Base-by-base conservation (phyloP, 2,888 invertebrate genomes). In the Galerucella pusilla region DNA sequence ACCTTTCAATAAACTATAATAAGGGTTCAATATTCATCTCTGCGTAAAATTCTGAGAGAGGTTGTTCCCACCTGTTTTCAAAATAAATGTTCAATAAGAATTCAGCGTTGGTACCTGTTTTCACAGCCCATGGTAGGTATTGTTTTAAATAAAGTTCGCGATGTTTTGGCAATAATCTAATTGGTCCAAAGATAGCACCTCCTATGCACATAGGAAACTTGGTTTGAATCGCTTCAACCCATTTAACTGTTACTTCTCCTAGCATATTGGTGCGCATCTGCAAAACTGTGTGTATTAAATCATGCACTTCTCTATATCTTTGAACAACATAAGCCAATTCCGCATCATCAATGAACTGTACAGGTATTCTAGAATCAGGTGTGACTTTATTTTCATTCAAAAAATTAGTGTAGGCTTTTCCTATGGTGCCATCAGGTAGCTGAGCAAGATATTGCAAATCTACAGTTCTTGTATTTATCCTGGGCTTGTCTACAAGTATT, bases 211-310 rank as follows among this genome's bases (percentile, higher is more conserved):
- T 98, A 0, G 99, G 99, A 42, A 99, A 89, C 68, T 93, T 94
- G 12, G 95, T 96, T 88, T 99, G 99, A 74, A 99, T 91, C 0
- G 95, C 99, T 90, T 99, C 99, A 67, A 99, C 92, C 97, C 98
- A 98, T 89, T 99, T 99, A 6, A 99, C 95, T 12, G 96, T 92
- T 7, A 98, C 97, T 91, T 98, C 92, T 90, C 93, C 92, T 52
- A 97, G 89, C 96, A 97, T 96, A 83, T 95, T 95, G 12, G 97
- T 98, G 54, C 96, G 97, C 97, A 98, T 98, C 80, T 93, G 93
- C 59, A 99, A 90, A 20, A 95, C 90, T 0, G 97, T 94, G 88
- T 99, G 99, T 74, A 96, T 92, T 79, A 99, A 91, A 89, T 99
- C 99, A 87, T 99, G 99, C 10, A 96, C 94, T 89, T 99, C 98